phyloP scores from a whole-genome alignment of 2,888 invertebrate species.

The Bellardia pandia region DNA sequence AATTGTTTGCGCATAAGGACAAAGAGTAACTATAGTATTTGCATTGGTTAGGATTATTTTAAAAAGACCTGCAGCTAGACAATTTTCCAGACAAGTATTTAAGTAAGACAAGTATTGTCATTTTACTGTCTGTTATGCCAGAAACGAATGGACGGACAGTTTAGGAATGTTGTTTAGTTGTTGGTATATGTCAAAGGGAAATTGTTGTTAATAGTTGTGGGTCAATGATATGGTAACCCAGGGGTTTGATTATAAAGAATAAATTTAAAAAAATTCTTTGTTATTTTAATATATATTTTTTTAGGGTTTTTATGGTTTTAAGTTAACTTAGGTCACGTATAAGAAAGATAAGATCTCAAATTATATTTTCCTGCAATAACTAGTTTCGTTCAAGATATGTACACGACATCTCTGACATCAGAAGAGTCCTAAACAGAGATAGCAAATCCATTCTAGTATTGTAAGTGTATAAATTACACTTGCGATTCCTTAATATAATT shows the following conservation, averaged over 20 bases:
- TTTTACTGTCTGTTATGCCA: conserved; percentile 15
- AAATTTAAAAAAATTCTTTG: not conserved
- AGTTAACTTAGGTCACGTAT: too few relatives aligned
- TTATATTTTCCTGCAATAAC: too few relatives aligned
- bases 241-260: not conserved
- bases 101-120: conserved; percentile 44
- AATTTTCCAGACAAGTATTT: conserved; percentile 53
- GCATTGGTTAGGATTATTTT: not conserved
- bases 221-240: conserved; percentile 47
- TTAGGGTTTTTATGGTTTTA: too few relatives aligned
- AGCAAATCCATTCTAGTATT: too few relatives aligned
- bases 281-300: too few relatives aligned
- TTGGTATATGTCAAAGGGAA: conserved; percentile 3
- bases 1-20: conserved; percentile 38
- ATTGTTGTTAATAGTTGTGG: conserved; percentile 24
- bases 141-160: conserved; percentile 10
- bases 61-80: conserved; percentile 44
- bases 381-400: too few relatives aligned
- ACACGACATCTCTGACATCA: too few relatives aligned
- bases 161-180: not conserved
- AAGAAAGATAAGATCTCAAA: too few relatives aligned
- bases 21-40: not conserved
- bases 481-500: not conserved
- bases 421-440: too few relatives aligned
- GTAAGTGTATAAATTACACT: too few relatives aligned